Percentiles rank a stretch among this genome's conserved stretches.
phyloP scores from a whole-genome alignment of 2,113 vertebrate genomes.

The Tachuris rubrigastra region DNA sequence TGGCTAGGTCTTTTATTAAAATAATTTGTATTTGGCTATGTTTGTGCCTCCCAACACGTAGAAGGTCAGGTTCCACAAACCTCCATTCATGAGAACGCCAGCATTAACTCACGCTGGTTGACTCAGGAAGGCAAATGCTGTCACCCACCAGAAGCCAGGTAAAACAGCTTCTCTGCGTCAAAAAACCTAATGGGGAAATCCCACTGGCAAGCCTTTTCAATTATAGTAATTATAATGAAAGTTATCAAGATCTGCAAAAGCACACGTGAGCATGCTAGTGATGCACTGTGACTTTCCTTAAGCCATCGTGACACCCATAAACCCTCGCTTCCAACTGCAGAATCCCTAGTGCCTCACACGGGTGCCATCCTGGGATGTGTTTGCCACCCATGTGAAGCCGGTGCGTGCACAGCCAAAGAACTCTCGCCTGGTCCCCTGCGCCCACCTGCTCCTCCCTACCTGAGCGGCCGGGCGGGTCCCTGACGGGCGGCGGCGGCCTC shows the following conservation, averaged over 20 bases:
- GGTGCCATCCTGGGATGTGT: background rate
- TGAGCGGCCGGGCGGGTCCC: slow-evolving; percentile 82
- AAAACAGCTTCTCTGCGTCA: background rate
- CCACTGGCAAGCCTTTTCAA: background rate
- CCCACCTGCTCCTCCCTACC: slow-evolving; percentile 67
- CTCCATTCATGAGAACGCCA: rapidly evolving
- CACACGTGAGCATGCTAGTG: background rate
- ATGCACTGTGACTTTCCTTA: background rate
- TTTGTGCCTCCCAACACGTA: background rate
- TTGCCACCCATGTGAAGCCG: rapidly evolving
- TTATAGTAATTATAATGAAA: background rate
- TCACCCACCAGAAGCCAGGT: background rate
- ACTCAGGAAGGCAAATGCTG: background rate
- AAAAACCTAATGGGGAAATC: background rate
- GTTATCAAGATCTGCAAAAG: background rate
- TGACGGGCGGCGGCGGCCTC: slow-evolving; percentile 86
- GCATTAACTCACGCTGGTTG: background rate
- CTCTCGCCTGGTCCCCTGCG: background rate
- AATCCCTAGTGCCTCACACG: background rate
- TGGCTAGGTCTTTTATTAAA: slow-evolving; percentile 5
- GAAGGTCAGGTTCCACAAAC: background rate
- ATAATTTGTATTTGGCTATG: background rate
- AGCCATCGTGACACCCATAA: rapidly evolving
- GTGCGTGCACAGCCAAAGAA: rapidly evolving
- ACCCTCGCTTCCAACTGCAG: background rate